phyloP scores from a whole-genome alignment of 1,140 invertebrate genomes.

The Laodelphax striatellus region DNA sequence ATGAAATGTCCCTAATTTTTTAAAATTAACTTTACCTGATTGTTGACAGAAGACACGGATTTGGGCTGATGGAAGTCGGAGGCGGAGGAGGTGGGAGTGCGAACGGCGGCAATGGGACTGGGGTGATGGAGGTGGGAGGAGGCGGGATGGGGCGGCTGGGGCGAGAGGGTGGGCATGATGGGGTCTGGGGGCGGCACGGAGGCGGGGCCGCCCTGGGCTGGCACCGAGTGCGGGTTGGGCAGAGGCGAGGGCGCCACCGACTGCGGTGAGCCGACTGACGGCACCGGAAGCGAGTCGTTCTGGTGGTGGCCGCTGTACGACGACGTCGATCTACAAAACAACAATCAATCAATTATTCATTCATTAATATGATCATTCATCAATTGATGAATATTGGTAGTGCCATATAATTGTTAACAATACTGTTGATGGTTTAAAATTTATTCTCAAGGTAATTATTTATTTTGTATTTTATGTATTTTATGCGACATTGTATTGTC shows the following conservation, averaged over 20 bases:
- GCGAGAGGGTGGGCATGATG: slow-evolving; percentile 56
- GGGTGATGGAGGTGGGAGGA: too few species aligned
- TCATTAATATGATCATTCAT: too few species aligned
- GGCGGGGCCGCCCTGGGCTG: slow-evolving; percentile 40
- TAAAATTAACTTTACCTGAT: too few species aligned
- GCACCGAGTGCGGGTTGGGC: slow-evolving; percentile 52
- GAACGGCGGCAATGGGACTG: too few species aligned
- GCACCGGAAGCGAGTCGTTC: slow-evolving; percentile 45
- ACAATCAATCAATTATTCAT: background rate
- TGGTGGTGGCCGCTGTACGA: slow-evolving; percentile 11
- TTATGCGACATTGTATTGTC: too few species aligned
- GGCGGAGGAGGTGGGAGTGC: slow-evolving; percentile 20
- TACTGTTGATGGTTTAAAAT: too few species aligned
- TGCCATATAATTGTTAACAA: too few species aligned
- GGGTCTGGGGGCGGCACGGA: slow-evolving; percentile 60
- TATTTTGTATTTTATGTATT: too few species aligned
- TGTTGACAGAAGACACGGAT: slow-evolving; percentile 42
- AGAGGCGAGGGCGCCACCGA: slow-evolving; percentile 67
- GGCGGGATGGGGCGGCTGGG: slow-evolving; percentile 32
- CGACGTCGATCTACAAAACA: background rate
- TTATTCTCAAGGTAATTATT: too few species aligned
- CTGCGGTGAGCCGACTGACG: slow-evolving; percentile 57
- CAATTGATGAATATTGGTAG: too few species aligned
- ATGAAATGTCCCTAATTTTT: too few species aligned
- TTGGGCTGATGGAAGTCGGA: slow-evolving; percentile 37